phyloP scores from a whole-genome alignment of 2,888 invertebrate species.

The Mantis religiosa region DNA sequence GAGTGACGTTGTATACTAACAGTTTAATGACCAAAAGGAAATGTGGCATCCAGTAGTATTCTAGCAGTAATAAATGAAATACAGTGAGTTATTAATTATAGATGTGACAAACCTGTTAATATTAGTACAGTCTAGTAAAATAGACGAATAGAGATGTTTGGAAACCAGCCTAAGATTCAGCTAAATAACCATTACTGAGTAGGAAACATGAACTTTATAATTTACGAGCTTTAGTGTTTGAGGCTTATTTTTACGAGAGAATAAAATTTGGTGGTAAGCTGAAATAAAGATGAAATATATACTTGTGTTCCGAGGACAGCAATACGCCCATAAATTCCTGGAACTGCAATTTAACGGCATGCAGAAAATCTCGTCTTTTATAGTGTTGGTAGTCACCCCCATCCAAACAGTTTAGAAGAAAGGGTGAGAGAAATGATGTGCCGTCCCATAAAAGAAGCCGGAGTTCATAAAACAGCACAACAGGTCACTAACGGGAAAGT shows the following conservation, averaged over 20 bases:
- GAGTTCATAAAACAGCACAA: not conserved
- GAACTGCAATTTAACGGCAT: not conserved
- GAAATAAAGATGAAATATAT: not conserved
- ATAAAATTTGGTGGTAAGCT: not conserved
- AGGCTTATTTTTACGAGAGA: constrained; percentile 3
- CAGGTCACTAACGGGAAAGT: not conserved
- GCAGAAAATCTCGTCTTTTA: not conserved
- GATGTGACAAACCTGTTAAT: no score
- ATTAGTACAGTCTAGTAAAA: no score
- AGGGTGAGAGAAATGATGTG: not conserved
- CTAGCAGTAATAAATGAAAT: no score
- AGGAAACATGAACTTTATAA: not conserved
- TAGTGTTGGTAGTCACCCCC: not conserved
- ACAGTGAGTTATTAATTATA: no score
- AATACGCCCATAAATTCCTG: not conserved
- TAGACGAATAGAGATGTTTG: not conserved
- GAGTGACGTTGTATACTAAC: no score
- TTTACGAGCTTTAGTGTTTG: not conserved
- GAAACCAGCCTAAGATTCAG: not conserved
- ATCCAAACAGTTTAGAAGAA: not conserved
- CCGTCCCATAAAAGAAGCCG: not conserved
- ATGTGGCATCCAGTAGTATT: no score
- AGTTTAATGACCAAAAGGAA: no score
- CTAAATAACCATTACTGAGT: not conserved
- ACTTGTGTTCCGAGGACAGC: not conserved